Base-by-base conservation (phyloP, 2,113 vertebrate species). In the Pedionomus torquatus region DNA sequence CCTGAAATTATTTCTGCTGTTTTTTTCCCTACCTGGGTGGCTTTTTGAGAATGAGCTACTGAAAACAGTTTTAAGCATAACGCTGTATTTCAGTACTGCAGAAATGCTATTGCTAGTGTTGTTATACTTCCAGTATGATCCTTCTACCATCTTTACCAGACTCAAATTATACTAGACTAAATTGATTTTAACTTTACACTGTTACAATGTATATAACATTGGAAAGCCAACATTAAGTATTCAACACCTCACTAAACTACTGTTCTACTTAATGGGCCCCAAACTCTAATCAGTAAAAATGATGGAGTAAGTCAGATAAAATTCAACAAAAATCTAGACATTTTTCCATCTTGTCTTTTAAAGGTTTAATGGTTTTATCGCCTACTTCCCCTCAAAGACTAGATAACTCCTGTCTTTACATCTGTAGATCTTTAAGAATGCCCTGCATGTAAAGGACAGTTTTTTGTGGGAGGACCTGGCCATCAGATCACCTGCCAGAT, bases 1-100 rank as follows among this genome's bases (percentile, higher is more conserved):
- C 25, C 46, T 87, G 46, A 92, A 92, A 89, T 90, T 30, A 79
- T 89, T 96, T 95, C 49, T 93, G 23, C 31, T 86, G 13, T 15
- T 49, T 35, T 69, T 66, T 37, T 7, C 15, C 16, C 63, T 66
- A 7, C 64, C 33, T 87, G 41, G 4, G 10, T 90, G 21, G 17
- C 30, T 81, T 93, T 92, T 89, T 75, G 72, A 93, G 46, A 64
- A 64, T 60, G 30, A 88, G 11, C 13, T 90, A 43, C 28, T 77
- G 33, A 30, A 81, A 93, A n/a, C 16, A 78, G 16, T 70, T 17
- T 24, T 91, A 64, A 23, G 18, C 33, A 70, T 65, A 69, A 80
- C 14, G 28, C 2, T 31, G 23, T 58, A 80, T 80, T 90, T 90
- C 79, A 70, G 33, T 51, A 43, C 80, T 84, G n/a, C 39, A 93